A percentile compares a stretch with the other conserved stretches of the same genome.
These are phyloP conservation scores for Euura saliciscinereae DNA, from an alignment of 1,140 invertebrate genomes.

Conservation along the genomic window DNA sequence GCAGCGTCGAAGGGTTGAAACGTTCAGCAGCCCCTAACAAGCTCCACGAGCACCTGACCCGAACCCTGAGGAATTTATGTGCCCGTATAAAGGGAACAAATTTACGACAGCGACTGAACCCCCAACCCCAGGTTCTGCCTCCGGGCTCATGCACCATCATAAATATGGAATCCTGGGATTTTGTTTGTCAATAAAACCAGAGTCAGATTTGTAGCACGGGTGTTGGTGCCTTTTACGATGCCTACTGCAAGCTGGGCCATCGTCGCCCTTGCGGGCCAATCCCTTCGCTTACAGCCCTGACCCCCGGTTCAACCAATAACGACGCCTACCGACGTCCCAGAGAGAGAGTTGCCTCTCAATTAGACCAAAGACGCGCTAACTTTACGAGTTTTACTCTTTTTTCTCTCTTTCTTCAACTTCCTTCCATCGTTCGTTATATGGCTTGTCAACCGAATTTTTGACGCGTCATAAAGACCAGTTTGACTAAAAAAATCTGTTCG, in stretches of 20 bases:
- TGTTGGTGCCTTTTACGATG: constrained; percentile 22
- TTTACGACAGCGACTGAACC: constrained; percentile 32
- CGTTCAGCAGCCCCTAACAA: constrained; percentile 25
- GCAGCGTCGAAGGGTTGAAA: background rate
- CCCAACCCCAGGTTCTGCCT: background rate
- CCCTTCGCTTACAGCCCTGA: background rate
- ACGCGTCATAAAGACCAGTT: background rate
- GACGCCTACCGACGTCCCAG: background rate
- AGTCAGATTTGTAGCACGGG: constrained; percentile 12
- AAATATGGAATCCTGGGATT: constrained; percentile 32
- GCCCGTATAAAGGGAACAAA: constrained; percentile 42
- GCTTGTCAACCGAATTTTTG: background rate
- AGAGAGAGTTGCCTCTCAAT: constrained; percentile 11
- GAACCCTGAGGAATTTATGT: constrained; percentile 28
- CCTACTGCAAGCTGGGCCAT: constrained; percentile 17
- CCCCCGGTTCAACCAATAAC: constrained; percentile 10
- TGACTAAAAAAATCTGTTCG: background rate
- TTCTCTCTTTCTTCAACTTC: background rate
- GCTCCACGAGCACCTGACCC: constrained; percentile 33
- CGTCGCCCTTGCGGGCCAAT: background rate
- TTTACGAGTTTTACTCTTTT: background rate
- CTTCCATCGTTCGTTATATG: background rate
- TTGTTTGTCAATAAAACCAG: constrained; percentile 32
- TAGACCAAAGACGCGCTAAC: constrained; percentile 7
- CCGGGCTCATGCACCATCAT: background rate